Evolutionary conservation across 2,797 vertebrate genomes (phyloP), one percentile per base, ranked within the genome.

Genomic region (Aphelocoma californica): DNA sequence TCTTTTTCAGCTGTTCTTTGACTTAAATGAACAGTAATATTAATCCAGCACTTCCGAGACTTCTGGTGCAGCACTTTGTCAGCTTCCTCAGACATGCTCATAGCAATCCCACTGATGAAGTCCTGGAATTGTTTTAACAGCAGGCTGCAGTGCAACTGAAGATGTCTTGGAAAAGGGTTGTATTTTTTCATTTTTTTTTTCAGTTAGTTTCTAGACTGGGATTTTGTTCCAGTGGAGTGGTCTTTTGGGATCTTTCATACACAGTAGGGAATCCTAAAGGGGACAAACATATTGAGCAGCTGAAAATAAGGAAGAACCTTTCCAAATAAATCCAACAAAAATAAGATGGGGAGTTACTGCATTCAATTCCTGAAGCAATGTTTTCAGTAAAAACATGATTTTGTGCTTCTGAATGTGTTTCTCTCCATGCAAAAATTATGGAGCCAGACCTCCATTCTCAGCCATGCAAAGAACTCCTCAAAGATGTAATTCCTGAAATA

Each of bases 1-100:
- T 94, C 69, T 90, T 96, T 93, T 92, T 95, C 90, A 95, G 87
- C 92, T 96, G 96, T 80, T 95, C 81, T 95, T 97, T 90, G 78
- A 90, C 86, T 96, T 96, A 95, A 91, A 45, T 64, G 69, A 90
- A 65, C 50, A 66, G 82, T 45, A 81, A 8, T 92, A 92, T 92
- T 92, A 88, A 92, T 91, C 73, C 77, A 72, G 81, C 15, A 44
- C 66, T 95, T 93, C 64, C 34, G 42, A 95, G 91, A 96, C 88
- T 81, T 81, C 93, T 96, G 83, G 84, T 81, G 58, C 73, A 93
- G 90, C 79, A 80, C 90, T 96, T 95, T 92, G 91, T 96, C 66
- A 88, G 7, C 54, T 94, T 95, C 84, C 82, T 96, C 80, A 85
- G 86, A 92, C 94, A 48, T 81, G 69, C 67, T 92, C 80, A 74